phyloP scores from a whole-genome alignment of 1,140 invertebrate genomes.

The Scaptodrosophila lebanonensis region DNA sequence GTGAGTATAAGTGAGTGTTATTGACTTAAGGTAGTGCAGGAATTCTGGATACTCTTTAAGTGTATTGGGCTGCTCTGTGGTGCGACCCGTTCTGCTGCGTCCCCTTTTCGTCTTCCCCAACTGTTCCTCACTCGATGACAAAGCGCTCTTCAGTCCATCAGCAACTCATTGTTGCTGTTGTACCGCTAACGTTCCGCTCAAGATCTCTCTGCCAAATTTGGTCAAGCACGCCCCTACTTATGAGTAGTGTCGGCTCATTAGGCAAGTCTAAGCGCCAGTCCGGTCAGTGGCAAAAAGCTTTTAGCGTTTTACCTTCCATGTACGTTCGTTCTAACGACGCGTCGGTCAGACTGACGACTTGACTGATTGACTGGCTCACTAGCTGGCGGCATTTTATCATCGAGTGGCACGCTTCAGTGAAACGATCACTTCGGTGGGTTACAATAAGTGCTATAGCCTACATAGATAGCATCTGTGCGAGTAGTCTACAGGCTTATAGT shows the following conservation, averaged over 20 bases:
- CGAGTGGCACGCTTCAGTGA: conserved; percentile 35
- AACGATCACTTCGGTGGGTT: conserved; percentile 12
- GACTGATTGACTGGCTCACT: too few species aligned
- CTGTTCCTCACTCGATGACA: conserved; percentile 37
- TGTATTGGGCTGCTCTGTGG: too few species aligned
- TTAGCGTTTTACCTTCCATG: conserved; percentile 39
- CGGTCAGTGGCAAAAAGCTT: conserved; percentile 27
- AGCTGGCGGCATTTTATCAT: conserved; percentile 3
- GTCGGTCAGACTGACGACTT: too few species aligned
- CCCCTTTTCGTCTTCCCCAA: background rate
- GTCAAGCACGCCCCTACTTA: conserved; percentile 66
- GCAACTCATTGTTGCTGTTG: conserved; percentile 55
- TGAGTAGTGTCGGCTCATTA: conserved; percentile 42
- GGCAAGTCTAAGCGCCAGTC: conserved; percentile 56
- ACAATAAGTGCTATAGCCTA: too few species aligned
- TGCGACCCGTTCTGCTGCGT: too few species aligned
- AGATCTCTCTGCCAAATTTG: conserved; percentile 61
- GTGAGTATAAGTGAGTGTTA: conserved; percentile 74
- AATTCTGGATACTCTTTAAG: conserved; percentile 18
- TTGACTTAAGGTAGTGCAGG: conserved; percentile 19
- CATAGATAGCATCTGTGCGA: too few species aligned
- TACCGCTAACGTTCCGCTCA: conserved; percentile 50
- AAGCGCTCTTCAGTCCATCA: conserved; percentile 51
- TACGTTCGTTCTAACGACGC: too few species aligned
- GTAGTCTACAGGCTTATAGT: too few species aligned